Conservation (phyloP, 2,888 invertebrate genomes). For the Limnephilus marmoratus region DNA sequence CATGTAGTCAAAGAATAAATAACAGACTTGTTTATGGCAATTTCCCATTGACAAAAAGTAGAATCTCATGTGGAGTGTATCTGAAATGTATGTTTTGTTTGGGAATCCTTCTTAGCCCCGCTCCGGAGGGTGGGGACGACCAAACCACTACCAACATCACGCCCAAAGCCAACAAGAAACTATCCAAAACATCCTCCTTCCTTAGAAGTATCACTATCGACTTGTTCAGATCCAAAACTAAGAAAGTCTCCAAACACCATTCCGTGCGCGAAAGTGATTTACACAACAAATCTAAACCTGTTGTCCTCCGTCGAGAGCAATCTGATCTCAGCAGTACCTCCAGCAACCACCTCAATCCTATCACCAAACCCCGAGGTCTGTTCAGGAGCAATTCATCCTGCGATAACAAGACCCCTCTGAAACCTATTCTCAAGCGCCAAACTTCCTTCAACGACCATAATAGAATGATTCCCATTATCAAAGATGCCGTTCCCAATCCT, state of each 20-base stretch:
- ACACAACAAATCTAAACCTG: constrained; percentile 73
- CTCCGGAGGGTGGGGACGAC: constrained; percentile 74
- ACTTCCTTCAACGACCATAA: constrained; percentile 75
- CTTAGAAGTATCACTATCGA: constrained; percentile 78
- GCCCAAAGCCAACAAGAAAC: constrained; percentile 79
- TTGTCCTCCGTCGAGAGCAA: constrained; percentile 74
- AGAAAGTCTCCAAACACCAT: constrained; percentile 76
- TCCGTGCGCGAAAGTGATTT: constrained; percentile 75
- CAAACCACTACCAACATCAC: constrained; percentile 77
- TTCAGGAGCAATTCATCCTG: constrained; percentile 76
- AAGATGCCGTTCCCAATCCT: constrained; percentile 22
- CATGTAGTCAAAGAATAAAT: neutral
- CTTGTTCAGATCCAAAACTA: constrained; percentile 77
- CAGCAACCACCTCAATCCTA: constrained; percentile 71
- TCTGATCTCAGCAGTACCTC: constrained; percentile 73
- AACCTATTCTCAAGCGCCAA: constrained; percentile 74
- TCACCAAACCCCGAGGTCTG: constrained; percentile 75
- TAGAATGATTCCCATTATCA: constrained; percentile 38
- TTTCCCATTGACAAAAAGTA: constrained; percentile 10
- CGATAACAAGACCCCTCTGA: constrained; percentile 72
- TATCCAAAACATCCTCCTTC: constrained; percentile 78
- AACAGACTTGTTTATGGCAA: constrained; percentile 24
- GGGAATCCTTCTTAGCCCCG: constrained; percentile 61
- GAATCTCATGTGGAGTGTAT: constrained; percentile 48
- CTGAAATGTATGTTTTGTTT: constrained; percentile 60